phyloP scores from a whole-genome alignment of 2,113 vertebrate genomes.

The Hiodon alosoides region DNA sequence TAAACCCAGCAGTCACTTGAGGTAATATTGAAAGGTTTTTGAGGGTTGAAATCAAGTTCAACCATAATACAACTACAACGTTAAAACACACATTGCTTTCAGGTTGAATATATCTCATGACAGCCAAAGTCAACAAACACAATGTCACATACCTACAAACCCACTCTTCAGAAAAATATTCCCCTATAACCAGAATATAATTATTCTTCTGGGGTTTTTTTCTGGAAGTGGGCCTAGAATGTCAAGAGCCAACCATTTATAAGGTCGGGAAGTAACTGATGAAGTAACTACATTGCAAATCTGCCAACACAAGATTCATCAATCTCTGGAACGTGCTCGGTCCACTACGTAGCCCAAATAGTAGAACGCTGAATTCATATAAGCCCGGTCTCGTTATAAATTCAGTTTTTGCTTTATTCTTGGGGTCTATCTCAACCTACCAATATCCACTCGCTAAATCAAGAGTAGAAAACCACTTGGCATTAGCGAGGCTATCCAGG shows the following conservation, averaged over 20 bases:
- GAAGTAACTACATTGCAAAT: background rate
- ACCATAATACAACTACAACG: too few relatives aligned
- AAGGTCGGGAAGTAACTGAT: background rate
- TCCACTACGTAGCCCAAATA: background rate
- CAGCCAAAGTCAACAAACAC: background rate
- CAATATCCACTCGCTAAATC: conserved; percentile 4
- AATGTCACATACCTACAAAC: background rate
- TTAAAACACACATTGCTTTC: too few relatives aligned
- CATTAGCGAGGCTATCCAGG: background rate
- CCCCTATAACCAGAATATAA: conserved; percentile 4
- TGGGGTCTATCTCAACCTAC: background rate
- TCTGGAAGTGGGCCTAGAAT: background rate
- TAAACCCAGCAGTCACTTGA: too few relatives aligned
- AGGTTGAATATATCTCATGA: too few relatives aligned
- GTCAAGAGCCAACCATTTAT: conserved; percentile 8
- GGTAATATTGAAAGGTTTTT: too few relatives aligned
- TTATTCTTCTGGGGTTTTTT: background rate
- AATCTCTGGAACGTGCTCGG: background rate
- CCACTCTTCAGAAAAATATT: background rate
- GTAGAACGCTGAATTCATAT: background rate
- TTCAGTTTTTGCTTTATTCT: background rate
- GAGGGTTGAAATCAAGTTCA: too few relatives aligned
- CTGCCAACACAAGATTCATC: background rate
- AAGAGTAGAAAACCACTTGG: background rate
- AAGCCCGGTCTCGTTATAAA: background rate